These are phyloP conservation scores for Notoglanidium macrostoma DNA, from an alignment of 2,797 vertebrate genomes.

Conservation along the genomic window DNA sequence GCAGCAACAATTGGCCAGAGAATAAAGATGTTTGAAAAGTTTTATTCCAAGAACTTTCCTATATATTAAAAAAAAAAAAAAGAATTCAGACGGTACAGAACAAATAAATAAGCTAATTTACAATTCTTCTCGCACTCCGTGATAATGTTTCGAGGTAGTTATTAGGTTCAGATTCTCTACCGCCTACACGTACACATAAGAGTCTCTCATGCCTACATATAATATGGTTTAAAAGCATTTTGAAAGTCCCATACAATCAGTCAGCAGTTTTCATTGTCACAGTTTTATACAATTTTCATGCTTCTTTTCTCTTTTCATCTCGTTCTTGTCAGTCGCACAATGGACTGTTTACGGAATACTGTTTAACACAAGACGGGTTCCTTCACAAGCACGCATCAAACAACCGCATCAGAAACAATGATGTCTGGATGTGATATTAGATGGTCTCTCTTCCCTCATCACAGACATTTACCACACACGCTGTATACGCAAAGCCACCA, in stretches of 20 bases:
- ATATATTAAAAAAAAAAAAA: neutral
- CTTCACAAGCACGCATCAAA: neutral
- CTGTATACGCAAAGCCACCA: too few relatives aligned
- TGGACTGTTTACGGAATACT: slow-evolving; percentile 9
- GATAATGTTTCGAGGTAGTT: neutral
- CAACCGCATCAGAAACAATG: neutral
- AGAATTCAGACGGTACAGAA: neutral
- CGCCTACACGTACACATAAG: neutral
- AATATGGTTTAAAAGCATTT: neutral
- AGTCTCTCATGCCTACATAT: neutral
- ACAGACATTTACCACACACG: too few relatives aligned
- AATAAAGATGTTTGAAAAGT: neutral
- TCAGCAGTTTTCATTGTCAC: neutral
- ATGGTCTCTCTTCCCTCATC: neutral
- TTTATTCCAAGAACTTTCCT: neutral
- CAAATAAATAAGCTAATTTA: slow-evolving; percentile 10
- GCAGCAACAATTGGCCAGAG: neutral
- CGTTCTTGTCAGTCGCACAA: slow-evolving; percentile 6
- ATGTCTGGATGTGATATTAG: neutral
- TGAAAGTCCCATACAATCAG: neutral
- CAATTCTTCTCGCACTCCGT: neutral
- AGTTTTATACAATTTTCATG: slow-evolving; percentile 3
- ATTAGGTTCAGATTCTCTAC: neutral
- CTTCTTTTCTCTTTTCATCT: slow-evolving; percentile 29
- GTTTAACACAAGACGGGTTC: neutral